Conservation (phyloP, 2,888 invertebrate species). For the Vanessa cardui region DNA sequence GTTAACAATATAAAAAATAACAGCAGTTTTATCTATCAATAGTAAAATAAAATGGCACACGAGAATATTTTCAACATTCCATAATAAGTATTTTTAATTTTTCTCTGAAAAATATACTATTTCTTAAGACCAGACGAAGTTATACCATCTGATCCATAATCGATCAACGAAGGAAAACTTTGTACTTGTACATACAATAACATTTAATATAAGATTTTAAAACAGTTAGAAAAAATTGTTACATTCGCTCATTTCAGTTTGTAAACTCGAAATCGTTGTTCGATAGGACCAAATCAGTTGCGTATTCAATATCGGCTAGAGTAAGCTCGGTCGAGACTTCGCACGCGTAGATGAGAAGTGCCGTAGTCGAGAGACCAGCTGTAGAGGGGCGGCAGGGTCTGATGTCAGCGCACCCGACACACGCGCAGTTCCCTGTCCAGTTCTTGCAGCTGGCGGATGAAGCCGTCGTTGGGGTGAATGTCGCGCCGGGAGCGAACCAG, state of each 20-base stretch:
- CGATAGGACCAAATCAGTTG: constrained; percentile 9
- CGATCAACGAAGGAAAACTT: background rate
- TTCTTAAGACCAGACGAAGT: constrained; percentile 12
- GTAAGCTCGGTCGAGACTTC: constrained; percentile 68
- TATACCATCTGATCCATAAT: background rate
- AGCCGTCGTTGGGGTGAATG: constrained; percentile 91
- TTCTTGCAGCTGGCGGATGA: constrained; percentile 89
- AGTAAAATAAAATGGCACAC: constrained; percentile 65
- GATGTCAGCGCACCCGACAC: constrained; percentile 76
- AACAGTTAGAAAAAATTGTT: constrained; percentile 24
- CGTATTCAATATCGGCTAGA: constrained; percentile 47
- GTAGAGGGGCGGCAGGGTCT: constrained; percentile 56
- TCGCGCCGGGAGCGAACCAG: constrained; percentile 87
- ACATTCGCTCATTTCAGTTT: constrained; percentile 21
- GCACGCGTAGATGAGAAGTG: constrained; percentile 56
- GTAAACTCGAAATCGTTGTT: constrained; percentile 24
- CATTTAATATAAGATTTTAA: constrained; percentile 19
- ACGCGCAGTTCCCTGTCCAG: constrained; percentile 84
- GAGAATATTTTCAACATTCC: constrained; percentile 46
- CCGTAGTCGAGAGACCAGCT: constrained; percentile 53
- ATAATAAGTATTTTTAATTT: constrained; percentile 16
- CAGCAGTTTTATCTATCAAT: constrained; percentile 44
- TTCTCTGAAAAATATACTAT: constrained; percentile 24
- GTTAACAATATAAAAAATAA: constrained; percentile 50
- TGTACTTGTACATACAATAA: constrained; percentile 6